Evolutionary conservation across 2,888 invertebrate species (phyloP), one percentile per base, ranked within the genome.

Genomic region (Candidula unifasciata): DNA sequence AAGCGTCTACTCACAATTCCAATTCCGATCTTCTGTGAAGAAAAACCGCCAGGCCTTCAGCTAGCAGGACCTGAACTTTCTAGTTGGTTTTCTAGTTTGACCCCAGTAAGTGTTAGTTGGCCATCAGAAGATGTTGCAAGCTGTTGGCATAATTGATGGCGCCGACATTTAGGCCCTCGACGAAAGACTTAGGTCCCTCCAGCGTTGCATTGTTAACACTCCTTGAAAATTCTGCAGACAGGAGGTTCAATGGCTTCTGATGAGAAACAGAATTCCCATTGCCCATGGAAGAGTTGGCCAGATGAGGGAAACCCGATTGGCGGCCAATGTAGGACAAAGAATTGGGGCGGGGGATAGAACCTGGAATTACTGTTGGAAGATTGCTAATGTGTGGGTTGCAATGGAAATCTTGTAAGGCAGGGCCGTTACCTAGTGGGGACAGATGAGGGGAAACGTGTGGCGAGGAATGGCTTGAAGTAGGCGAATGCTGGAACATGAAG

Each of bases 91-190:
- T 44, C 44, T 6, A 44, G 44, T 0, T 13, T 44, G 44, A 13
- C 13, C 8, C 13, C 8, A 6, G 13, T 13, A 44, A 44, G 44
- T 10, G 35, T 71, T 88, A 98, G 95, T 98, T 98, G 95, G 98
- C 98, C 94, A 98, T 97, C 93, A 98, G 96, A 90, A 98, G 96
- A 93, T 97, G 93, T 68, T 92, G 97, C 93, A 97, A 96, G 93
- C 96, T 96, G 92, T 96, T 96, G 87, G 95, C 95, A 90, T 95
- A 95, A 30, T 95, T 94, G 86, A 95, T 94, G 79, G 94, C 94
- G 86, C 95, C 95, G 91, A 95, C 94, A 93, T 95, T 96, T 88
- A 96, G 94, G 86, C 95, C 95, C 89, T 96, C 96, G 90, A 96
- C 94, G 86, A 96, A 91, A 78, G 90, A 89, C 84, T 91, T 91